phyloP scores from a whole-genome alignment of 2,113 vertebrate genomes.

The Cryptomyrus ogoouensis region DNA sequence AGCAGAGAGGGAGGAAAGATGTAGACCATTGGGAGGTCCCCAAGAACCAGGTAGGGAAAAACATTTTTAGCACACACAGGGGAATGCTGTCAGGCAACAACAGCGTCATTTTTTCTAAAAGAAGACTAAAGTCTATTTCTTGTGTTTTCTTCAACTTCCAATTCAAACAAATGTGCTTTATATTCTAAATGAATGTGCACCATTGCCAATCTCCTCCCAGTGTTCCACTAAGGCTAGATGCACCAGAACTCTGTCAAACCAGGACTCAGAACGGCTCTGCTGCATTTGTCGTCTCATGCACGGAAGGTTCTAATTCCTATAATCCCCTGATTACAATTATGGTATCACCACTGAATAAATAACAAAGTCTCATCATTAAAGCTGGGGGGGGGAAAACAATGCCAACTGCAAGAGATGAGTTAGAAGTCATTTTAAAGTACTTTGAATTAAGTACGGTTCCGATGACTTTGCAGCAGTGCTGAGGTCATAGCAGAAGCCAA shows the following conservation, averaged over 20 bases:
- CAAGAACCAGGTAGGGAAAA: neutral
- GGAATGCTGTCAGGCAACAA: neutral
- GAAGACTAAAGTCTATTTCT: neutral
- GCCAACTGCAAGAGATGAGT: neutral
- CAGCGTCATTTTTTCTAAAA: neutral
- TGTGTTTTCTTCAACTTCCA: neutral
- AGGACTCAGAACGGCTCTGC: neutral
- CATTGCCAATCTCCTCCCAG: neutral
- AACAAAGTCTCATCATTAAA: neutral
- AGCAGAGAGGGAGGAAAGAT: slow-evolving; percentile 11
- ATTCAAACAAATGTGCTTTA: neutral
- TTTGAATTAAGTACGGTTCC: neutral
- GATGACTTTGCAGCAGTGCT: neutral
- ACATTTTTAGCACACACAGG: neutral
- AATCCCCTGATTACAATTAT: slow-evolving; percentile 8
- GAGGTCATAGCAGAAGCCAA: neutral
- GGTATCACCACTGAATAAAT: neutral
- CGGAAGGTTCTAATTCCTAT: neutral
- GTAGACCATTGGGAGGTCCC: neutral
- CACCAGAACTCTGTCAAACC: neutral
- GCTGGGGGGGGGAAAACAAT: neutral
- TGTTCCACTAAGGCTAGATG: neutral
- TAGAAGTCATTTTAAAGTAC: neutral
- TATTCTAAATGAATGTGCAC: neutral
- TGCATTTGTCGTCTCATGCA: neutral